Conservation (phyloP, 1,140 invertebrate species). For the Drosophila malerkotliana region DNA sequence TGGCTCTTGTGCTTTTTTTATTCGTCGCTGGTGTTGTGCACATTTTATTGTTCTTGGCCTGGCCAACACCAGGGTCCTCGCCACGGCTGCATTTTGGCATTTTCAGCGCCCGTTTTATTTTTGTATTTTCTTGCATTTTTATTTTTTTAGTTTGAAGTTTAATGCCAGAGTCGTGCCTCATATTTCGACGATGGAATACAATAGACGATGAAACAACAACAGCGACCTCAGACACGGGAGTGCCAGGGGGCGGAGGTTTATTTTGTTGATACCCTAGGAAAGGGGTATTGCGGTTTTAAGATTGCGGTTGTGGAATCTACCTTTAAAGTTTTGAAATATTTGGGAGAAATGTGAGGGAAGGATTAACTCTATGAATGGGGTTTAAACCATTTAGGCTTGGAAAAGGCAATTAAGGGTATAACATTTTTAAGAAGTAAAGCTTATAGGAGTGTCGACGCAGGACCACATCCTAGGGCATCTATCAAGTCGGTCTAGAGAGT, state of each 20-base stretch:
- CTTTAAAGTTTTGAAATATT: too few species aligned
- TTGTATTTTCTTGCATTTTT: constrained; percentile 43
- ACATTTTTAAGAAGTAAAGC: too few species aligned
- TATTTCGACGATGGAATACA: constrained; percentile 81
- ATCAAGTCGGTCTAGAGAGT: constrained; percentile 10
- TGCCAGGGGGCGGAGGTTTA: constrained; percentile 78
- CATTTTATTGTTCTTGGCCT: constrained; percentile 78
- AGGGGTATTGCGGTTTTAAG: neutral
- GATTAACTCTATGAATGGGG: too few species aligned
- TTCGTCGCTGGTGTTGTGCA: constrained; percentile 34
- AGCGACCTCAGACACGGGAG: constrained; percentile 48
- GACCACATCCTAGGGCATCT: constrained; percentile 15
- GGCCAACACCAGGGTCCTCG: constrained; percentile 70
- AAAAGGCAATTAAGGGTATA: too few species aligned
- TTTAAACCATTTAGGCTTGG: too few species aligned
- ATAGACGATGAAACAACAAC: constrained; percentile 57
- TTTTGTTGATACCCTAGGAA: constrained; percentile 21
- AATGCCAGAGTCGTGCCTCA: constrained; percentile 81
- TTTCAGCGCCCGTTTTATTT: constrained; percentile 70
- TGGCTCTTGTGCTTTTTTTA: constrained; percentile 14
- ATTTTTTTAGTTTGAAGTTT: constrained; percentile 64
- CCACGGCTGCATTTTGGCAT: constrained; percentile 76
- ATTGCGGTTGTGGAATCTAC: too few species aligned
- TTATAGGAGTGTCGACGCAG: too few species aligned
- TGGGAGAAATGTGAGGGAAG: too few species aligned